phyloP scores from a whole-genome alignment of 2,888 invertebrate genomes.

The Oligia strigilis region DNA sequence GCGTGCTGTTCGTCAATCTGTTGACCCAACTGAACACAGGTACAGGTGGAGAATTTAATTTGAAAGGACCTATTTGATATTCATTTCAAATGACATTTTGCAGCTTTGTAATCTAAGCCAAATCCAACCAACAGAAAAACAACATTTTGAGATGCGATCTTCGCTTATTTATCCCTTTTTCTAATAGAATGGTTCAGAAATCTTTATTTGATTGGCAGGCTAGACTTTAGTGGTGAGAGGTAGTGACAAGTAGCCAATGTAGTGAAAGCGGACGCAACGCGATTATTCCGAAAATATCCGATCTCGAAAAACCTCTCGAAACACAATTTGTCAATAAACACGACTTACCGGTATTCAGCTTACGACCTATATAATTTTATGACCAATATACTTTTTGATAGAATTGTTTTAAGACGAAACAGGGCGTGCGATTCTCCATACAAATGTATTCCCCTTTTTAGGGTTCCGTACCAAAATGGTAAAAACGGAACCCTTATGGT shows the following conservation, averaged over 20 bases:
- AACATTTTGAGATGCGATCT: too few relatives aligned
- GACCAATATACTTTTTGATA: slow-evolving; percentile 68
- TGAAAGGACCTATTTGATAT: neutral
- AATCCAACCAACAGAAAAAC: neutral
- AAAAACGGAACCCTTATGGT: too few relatives aligned
- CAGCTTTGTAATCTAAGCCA: neutral
- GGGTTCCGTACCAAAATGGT: too few relatives aligned
- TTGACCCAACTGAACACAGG: neutral
- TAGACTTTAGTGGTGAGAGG: neutral
- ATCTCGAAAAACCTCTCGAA: slow-evolving; percentile 36
- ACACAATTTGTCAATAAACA: slow-evolving; percentile 60
- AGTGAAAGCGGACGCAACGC: neutral
- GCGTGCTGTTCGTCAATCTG: neutral
- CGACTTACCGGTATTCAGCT: slow-evolving; percentile 63
- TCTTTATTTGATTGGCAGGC: neutral
- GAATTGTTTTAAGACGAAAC: slow-evolving; percentile 59
- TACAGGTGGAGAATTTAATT: neutral
- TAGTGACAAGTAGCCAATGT: neutral
- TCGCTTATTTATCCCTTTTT: neutral
- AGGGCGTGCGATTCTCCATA: too few relatives aligned
- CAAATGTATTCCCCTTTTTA: too few relatives aligned
- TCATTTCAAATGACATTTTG: neutral
- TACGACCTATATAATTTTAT: slow-evolving; percentile 68
- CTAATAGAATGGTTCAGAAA: neutral
- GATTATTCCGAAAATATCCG: slow-evolving; percentile 11